These are phyloP conservation scores for Cinclus cinclus DNA, from an alignment of 2,113 vertebrate species.

Conservation along the genomic window DNA sequence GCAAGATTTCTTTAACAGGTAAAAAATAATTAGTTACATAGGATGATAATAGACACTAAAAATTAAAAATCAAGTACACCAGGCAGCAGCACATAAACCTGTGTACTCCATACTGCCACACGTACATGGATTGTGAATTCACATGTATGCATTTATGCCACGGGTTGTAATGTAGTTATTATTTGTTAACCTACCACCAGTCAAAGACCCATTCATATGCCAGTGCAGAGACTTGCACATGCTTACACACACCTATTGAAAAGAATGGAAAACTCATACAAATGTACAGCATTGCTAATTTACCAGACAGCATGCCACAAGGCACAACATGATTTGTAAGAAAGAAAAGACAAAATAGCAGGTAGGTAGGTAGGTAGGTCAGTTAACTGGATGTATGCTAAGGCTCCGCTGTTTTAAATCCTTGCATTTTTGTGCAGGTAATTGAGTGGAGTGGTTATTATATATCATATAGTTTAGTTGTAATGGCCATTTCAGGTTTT, in stretches of 20 bases:
- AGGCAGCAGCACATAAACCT: not conserved
- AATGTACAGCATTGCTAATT: not conserved
- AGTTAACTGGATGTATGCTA: constrained; percentile 33
- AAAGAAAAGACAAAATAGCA: not conserved
- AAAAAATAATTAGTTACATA: constrained; percentile 4
- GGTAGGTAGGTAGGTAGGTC: not conserved
- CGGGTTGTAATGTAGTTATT: not conserved
- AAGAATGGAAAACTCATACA: not conserved
- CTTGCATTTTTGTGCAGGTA: constrained; percentile 44
- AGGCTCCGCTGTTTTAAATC: constrained; percentile 25
- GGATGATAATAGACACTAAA: constrained; percentile 5
- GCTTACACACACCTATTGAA: not conserved
- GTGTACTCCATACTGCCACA: not conserved
- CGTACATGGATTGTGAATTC: not conserved
- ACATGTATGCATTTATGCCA: not conserved
- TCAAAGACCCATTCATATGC: not conserved
- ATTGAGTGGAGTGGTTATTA: constrained; percentile 55
- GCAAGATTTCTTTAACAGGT: constrained; percentile 41
- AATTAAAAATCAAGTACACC: constrained; percentile 3
- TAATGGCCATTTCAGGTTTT: constrained; percentile 45
- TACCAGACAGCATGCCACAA: not conserved
- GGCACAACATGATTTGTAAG: not conserved
- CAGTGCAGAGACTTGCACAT: not conserved
- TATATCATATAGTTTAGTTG: constrained; percentile 57
- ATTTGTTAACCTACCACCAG: not conserved